Base-by-base conservation (phyloP, 1,140 invertebrate genomes). In the Caenorhabditis elegans region DNA sequence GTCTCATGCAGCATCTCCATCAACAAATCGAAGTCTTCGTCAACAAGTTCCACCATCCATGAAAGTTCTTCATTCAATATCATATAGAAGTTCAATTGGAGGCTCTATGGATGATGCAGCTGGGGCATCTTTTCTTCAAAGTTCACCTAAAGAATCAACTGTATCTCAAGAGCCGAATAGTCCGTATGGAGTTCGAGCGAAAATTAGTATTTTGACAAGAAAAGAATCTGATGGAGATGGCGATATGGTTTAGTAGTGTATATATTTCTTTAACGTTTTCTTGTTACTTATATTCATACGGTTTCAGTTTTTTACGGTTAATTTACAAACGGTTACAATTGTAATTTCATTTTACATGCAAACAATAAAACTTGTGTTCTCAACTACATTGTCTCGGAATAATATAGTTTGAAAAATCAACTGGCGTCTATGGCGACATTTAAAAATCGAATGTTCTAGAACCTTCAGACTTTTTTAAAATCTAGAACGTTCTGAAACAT, bases 41-140 rank as follows among this genome's bases (percentile, higher is more conserved):
- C 79, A 83, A 53, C 82, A 83, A 47, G 82, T 83, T 24, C 51
- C 78, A 11, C 80, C 76, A 34, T 83, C 78, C 1, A 75, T 79
- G 78, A 79, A 77, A 43, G 76, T 83, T 34, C 46, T 83, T 31
- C 79, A 83, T 26, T 83, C 82, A 15, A 83, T 83, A 49, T 83
- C 82, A 1, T 83, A 83, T 46, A 31, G 82, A 70, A 83, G 82
- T 65, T 82, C 79, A 8, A 48, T 78, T 19, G 82, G 43, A 15
- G 80, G 80, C 47, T 82, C 80, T 0, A 48, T 82, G 31, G 80
- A 82, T 28, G 80, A 82, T 53, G 47, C 77, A 53, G 49, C 77
- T 19, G 60, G 60, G 43, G 60, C 60, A 3, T 70, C 60, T 10
- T 70, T 70, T 11, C 60, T 70, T 19, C 60, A 70, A 24, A 70